Evolutionary conservation across 2,113 vertebrate genomes (phyloP), one percentile per base, ranked within the genome.

Genomic region (Sander lucioperca): DNA sequence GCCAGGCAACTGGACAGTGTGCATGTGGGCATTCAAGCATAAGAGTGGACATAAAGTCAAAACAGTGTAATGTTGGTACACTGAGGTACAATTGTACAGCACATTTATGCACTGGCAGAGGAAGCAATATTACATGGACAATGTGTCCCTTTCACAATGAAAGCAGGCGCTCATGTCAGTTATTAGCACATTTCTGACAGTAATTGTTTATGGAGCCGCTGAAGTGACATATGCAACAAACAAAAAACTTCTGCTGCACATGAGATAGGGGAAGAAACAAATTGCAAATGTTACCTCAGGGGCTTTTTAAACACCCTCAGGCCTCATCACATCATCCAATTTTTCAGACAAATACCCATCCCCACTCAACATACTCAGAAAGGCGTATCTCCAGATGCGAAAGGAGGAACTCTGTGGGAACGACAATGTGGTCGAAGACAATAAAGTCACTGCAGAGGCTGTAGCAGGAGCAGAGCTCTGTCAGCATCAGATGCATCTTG

Each of bases 321-420:
- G 71, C 74, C 18, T 59, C 21, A 86, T 63, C 57, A 21, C 25
- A 27, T 58, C 23, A 77, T 56, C n/a, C 13, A 23, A 19, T 16
- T 15, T 45, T 45, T 16, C 0, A 25, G 54, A 43, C 18, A 77
- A 59, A 1, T 15, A 23, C n/a, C 5, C 63, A 25, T 74, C 57
- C 77, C 77, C 51, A 64, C 9, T 61, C 27, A 65, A n/a, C 91
- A 2, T 96, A 99, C 98, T 96, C 97, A 92, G 92, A 90, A 74
- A 99, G 91, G 3, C 96, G 94, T 0, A 53, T 82, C 92, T 99
- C 98, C 93, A 99, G 93, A 51, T 98, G 96, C 69, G 95, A 92
- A 64, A 97, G 91, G 61, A 99, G 96, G 88, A 97, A 98, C 91
- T 99, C 97, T 0, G 92, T 83, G 0, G 98, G 98, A 0, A 96